Base-by-base conservation (phyloP, 2,888 invertebrate genomes). In the Trichogramma dendrolimi region DNA sequence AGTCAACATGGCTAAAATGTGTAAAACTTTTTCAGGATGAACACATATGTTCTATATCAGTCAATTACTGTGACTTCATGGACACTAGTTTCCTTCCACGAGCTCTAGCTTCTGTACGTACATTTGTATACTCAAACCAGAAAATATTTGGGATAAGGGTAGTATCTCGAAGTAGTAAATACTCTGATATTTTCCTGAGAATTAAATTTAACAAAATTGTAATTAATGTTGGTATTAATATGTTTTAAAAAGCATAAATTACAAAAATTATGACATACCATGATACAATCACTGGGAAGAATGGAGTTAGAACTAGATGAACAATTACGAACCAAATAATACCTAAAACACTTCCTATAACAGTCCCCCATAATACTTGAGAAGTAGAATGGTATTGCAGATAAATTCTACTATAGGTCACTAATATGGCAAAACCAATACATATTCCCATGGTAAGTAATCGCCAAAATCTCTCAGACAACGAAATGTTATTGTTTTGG, bases 111-210 rank as follows among this genome's bases (percentile, higher is more conserved):
- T 94, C 94, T 72, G 90, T 89, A 67, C 93, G 83, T 59, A 91
- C 89, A 68, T 90, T 91, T 40, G 92, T 93, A 78, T 95, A 95
- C 78, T 95, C 94, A 78, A 95, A 95, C 93, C 94, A 94, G 68
- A 94, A 79, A 14, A 95, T 90, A 79, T 95, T 94, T 40, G 94
- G 94, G 77, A 95, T 95, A 62, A 94, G 81, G 1, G 94, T 92
- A 47, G 93, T 92, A 76, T 95, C 95, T 67, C 94, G 84, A 65
- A 95, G 81, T 81, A 95, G 86, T 65, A 94, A 81, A 79, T 91
- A 87, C 81, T 95, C 94, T 62, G 92, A 90, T 69, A 91, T 80
- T 81, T 87, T 90, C 86, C 94, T 94, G 82, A 41, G 84, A 82
- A 55, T 50, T 4, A 42, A 43, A 60, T 38, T 42, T 41, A 11